Evolutionary conservation across 1,140 invertebrate species (phyloP).

Genomic region (Achroia grisella): DNA sequence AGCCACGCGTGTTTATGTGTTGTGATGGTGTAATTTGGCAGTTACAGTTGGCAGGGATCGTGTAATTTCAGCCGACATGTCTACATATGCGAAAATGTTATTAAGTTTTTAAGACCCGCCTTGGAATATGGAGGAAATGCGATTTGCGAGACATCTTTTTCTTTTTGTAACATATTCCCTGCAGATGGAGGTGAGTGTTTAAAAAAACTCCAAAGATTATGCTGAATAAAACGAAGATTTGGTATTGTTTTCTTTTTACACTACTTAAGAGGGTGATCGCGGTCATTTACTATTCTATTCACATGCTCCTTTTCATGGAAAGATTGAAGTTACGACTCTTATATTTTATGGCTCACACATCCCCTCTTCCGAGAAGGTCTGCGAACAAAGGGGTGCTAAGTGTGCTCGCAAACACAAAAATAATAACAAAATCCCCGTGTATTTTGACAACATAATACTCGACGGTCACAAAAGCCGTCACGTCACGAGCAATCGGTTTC

Average conservation of each 20-base stretch:
- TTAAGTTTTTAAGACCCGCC: conserved; percentile 56
- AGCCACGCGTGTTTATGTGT: conserved; percentile 56
- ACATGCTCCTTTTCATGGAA: conserved; percentile 49
- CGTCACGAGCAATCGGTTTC: conserved; percentile 66
- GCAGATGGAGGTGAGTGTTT: conserved; percentile 3
- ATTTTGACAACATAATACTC: conserved; percentile 72
- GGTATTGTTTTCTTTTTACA: conserved; percentile 30
- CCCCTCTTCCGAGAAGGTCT: conserved; percentile 50
- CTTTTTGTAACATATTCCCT: neutral
- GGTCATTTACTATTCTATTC: conserved; percentile 44
- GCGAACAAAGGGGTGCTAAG: conserved; percentile 64
- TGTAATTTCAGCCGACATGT: conserved; percentile 50
- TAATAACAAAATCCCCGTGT: conserved; percentile 70
- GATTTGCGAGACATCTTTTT: conserved; percentile 16
- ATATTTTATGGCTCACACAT: conserved; percentile 43
- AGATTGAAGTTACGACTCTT: conserved; percentile 34
- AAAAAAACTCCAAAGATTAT: conserved; percentile 12
- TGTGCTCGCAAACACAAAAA: conserved; percentile 69
- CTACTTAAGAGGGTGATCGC: conserved; percentile 19
- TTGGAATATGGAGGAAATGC: conserved; percentile 25
- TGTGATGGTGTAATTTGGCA: conserved; percentile 66
- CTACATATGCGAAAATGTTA: conserved; percentile 58
- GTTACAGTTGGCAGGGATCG: conserved; percentile 42
- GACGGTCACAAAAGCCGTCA: conserved; percentile 61
- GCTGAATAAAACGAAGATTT: conserved; percentile 23